Conservation (phyloP, 2,113 vertebrate species). For the Leptobrachium ailaonicum region DNA sequence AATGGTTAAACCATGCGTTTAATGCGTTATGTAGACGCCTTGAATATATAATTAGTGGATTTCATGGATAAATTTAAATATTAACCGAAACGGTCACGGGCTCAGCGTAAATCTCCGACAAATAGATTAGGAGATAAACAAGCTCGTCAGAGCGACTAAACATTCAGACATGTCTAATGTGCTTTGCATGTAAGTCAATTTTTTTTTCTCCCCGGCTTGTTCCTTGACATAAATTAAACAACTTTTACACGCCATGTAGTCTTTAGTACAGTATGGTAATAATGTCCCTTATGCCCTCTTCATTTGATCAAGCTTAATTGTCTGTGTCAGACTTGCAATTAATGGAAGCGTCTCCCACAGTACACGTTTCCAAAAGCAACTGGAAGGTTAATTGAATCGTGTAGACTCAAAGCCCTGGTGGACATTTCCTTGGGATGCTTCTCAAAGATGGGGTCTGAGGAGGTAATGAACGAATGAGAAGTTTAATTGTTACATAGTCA, state of each 20-base stretch:
- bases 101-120: neutral
- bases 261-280: constrained; percentile 76
- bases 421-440: constrained; percentile 66
- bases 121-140: neutral
- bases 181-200: neutral
- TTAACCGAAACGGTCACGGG: neutral
- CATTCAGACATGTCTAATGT: constrained; percentile 12
- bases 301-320: constrained; percentile 79
- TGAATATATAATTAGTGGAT: neutral
- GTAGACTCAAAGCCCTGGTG: constrained; percentile 65
- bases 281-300: constrained; percentile 73
- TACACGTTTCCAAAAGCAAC: constrained; percentile 73
- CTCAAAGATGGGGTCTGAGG: constrained; percentile 60
- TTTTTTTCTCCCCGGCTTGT: constrained; percentile 48
- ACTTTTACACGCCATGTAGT: constrained; percentile 70
- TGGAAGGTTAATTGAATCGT: constrained; percentile 84
- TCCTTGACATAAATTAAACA: constrained; percentile 74
- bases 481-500: constrained; percentile 54
- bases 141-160: neutral
- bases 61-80: constrained; percentile 1
- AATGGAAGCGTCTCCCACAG: constrained; percentile 68
- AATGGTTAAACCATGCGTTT: neutral
- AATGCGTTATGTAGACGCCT: neutral
- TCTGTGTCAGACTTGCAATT: constrained; percentile 80
- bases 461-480: constrained; percentile 63